A percentile compares a stretch with the other conserved stretches of the same genome.
Conservation (phyloP, 2,888 invertebrate species). For the Rotaria sp. region DNA sequence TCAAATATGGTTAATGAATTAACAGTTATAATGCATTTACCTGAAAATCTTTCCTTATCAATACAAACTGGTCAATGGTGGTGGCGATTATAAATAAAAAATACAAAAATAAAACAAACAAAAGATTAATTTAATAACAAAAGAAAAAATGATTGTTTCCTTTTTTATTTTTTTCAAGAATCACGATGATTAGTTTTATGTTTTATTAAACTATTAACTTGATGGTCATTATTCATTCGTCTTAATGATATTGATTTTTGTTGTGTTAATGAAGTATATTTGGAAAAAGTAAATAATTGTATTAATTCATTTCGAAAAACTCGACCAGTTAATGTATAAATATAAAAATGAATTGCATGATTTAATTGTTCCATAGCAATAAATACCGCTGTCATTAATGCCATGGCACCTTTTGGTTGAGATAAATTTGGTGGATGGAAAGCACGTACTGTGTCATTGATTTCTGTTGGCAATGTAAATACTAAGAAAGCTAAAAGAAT, state of each 20-base stretch:
- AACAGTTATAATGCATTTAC: neutral
- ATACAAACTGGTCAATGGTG: slow-evolving; percentile 12
- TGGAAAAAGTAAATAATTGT: neutral
- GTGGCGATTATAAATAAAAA: neutral
- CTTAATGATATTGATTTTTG: neutral
- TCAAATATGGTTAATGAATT: neutral
- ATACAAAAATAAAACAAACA: neutral
- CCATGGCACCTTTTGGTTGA: neutral
- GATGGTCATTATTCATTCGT: neutral
- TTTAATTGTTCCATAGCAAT: slow-evolving; percentile 16
- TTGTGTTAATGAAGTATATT: neutral
- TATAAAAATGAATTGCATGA: slow-evolving; percentile 27
- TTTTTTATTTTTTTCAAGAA: neutral
- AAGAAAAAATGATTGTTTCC: neutral
- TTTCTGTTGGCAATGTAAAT: slow-evolving; percentile 25
- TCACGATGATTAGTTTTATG: neutral
- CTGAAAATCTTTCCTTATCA: neutral
- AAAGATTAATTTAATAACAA: neutral
- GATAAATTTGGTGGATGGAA: neutral
- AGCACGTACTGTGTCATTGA: slow-evolving; percentile 21
- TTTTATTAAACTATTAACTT: neutral
- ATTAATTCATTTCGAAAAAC: slow-evolving; percentile 28
- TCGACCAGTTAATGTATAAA: slow-evolving; percentile 24
- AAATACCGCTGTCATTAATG: slow-evolving; percentile 23
- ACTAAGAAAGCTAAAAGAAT: neutral